Base-by-base conservation (phyloP, 2,888 invertebrate species). In the Pachydiplax longipennis region DNA sequence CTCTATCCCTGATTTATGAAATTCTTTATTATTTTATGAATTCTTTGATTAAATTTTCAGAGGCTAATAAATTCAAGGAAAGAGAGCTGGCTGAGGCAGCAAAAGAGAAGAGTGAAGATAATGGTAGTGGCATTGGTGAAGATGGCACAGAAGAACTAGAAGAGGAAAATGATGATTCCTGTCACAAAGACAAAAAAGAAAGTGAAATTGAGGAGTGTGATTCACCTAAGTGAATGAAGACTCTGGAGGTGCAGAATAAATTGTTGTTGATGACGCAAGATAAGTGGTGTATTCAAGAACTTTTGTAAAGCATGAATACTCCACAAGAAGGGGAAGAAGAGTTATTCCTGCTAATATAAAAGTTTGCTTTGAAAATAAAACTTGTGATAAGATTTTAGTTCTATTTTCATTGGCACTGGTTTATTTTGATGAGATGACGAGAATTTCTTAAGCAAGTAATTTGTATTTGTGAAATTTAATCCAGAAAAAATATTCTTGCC, bases 21-120 rank as follows among this genome's bases (percentile, higher is more conserved):
- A 18, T 53, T 53, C 3, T 53, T 1, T 18, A 1, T 2, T 80
- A 1, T 18, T 18, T 22, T 1, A 35, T 35, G 35, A 80, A 5
- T 80, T 15, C 1, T 18, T 13, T 80, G 1, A 80, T 80, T n/a
- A 15, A 13, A 53, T 92, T 94, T 94, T 31, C 93, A 96, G 96
- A 96, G 93, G 94, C 95, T 65, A 96, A 96, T 92, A 96, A 97
- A 94, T 97, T 97, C 93, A 96, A 97, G 93, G 96, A 96, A 93
- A 91, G 53, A 48, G 91, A 93, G 92, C 91, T 92, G 73, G 91
- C 94, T 2, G 94, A 95, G 13, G 80, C 58, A 37, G 80, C 44
- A 61, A 91, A 80, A 25, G 91, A 90, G 18, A 48, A 48, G 15
- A 13, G 73, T 25, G 73, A 73, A 31, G 73, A 73, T 13, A 73